phyloP scores from a whole-genome alignment of 2,113 vertebrate genomes.

The Periophthalmodon schlosseri region DNA sequence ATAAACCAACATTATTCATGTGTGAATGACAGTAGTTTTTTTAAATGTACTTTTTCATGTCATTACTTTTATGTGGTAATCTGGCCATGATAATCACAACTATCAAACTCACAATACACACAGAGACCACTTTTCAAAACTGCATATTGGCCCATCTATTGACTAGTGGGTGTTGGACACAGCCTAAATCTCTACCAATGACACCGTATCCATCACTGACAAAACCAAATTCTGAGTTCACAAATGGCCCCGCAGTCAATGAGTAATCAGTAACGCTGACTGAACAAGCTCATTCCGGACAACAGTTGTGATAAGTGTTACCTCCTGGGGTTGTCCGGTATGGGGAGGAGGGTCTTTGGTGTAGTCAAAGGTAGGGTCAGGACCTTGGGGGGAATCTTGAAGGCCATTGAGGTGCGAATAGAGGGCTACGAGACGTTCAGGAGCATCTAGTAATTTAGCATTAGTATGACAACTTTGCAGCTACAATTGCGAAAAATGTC shows the following conservation, averaged over 20 bases:
- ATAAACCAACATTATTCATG: too few species aligned
- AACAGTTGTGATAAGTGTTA: conserved; percentile 69
- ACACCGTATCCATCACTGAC: conserved; percentile 56
- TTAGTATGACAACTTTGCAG: too few species aligned
- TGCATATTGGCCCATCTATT: neutral
- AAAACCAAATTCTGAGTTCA: conserved; percentile 56
- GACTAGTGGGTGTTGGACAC: conserved; percentile 2
- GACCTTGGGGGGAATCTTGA: neutral
- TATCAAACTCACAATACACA: neutral
- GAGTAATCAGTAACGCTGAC: conserved; percentile 70
- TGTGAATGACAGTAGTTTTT: too few species aligned
- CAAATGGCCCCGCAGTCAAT: conserved; percentile 60
- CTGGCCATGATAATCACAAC: neutral
- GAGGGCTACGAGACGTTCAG: too few species aligned
- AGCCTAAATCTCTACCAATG: conserved; percentile 45
- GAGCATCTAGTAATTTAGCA: too few species aligned
- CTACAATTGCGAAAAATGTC: too few species aligned
- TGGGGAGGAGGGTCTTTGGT: conserved; percentile 60
- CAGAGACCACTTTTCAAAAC: neutral
- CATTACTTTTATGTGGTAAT: neutral
- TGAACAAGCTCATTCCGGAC: conserved; percentile 64
- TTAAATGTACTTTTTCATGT: neutral
- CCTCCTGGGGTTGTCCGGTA: conserved; percentile 54
- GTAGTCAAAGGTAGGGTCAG: conserved; percentile 45
- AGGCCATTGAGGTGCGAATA: neutral